phyloP scores from a whole-genome alignment of 2,888 invertebrate genomes.

The Ferrisia virgata region DNA sequence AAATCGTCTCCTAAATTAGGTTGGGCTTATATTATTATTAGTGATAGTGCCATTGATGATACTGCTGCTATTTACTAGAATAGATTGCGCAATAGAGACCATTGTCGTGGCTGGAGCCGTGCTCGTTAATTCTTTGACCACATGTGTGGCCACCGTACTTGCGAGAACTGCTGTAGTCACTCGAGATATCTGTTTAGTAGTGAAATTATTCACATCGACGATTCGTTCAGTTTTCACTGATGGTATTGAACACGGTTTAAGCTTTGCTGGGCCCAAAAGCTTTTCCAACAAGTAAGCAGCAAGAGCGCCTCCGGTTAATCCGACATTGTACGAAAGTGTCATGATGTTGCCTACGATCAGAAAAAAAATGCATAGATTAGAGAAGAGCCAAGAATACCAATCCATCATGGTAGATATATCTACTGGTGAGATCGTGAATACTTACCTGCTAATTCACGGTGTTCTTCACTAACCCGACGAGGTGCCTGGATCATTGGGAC shows the following conservation, averaged over 20 bases:
- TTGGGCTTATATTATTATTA: conserved; percentile 23
- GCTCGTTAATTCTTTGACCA: not conserved
- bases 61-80: not conserved
- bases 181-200: not conserved
- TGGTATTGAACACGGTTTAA: not conserved
- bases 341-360: conserved; percentile 75
- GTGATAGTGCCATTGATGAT: not conserved
- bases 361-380: not conserved
- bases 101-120: not conserved
- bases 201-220: not conserved
- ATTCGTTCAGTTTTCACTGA: not conserved
- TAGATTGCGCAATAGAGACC: not conserved
- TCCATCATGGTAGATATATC: too few relatives aligned
- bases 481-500: conserved; percentile 92
- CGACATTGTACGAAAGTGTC: conserved; percentile 87
- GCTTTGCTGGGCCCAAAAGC: conserved; percentile 30
- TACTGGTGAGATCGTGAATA: too few relatives aligned
- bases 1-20: too few relatives aligned
- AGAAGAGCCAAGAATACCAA: too few relatives aligned
- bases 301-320: conserved; percentile 77
- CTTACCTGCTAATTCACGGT: conserved; percentile 80
- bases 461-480: conserved; percentile 77
- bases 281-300: conserved; percentile 74
- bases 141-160: not conserved
- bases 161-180: not conserved